Evolutionary conservation across 2,797 vertebrate species (phyloP).

Genomic region (Psittacula derbiana): DNA sequence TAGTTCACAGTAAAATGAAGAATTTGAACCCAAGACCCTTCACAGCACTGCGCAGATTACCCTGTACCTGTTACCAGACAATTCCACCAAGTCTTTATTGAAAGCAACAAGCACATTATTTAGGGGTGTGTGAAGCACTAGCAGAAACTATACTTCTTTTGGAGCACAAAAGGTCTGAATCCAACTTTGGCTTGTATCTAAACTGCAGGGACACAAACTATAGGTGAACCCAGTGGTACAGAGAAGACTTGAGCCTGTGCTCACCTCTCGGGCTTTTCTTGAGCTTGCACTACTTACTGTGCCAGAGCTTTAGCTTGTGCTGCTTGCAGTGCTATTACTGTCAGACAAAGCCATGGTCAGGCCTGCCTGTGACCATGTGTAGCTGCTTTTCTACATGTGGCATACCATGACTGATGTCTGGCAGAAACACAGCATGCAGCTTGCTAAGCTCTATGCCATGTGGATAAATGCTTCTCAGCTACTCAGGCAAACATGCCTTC

Average conservation of each 20-base stretch:
- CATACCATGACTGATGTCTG: background rate
- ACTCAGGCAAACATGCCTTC: background rate
- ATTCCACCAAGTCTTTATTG: background rate
- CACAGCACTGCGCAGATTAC: background rate
- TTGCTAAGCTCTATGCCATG: background rate
- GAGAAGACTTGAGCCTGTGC: background rate
- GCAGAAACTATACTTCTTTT: background rate
- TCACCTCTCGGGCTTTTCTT: background rate
- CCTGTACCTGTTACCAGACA: background rate
- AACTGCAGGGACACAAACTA: background rate
- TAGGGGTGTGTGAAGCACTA: background rate
- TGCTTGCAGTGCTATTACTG: background rate
- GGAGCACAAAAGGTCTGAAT: background rate
- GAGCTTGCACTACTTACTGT: background rate
- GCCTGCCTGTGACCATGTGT: background rate
- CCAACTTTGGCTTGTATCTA: background rate
- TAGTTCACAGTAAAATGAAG: accelerated
- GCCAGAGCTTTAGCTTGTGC: background rate
- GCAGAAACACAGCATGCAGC: background rate
- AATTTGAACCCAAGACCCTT: background rate
- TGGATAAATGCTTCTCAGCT: background rate
- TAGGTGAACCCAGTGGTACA: background rate
- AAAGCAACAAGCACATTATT: background rate
- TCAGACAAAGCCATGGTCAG: background rate
- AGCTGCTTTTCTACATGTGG: background rate